These are phyloP conservation scores for Baronia brevicornis DNA, from an alignment of 2,888 invertebrate genomes.

Conservation along the genomic window DNA sequence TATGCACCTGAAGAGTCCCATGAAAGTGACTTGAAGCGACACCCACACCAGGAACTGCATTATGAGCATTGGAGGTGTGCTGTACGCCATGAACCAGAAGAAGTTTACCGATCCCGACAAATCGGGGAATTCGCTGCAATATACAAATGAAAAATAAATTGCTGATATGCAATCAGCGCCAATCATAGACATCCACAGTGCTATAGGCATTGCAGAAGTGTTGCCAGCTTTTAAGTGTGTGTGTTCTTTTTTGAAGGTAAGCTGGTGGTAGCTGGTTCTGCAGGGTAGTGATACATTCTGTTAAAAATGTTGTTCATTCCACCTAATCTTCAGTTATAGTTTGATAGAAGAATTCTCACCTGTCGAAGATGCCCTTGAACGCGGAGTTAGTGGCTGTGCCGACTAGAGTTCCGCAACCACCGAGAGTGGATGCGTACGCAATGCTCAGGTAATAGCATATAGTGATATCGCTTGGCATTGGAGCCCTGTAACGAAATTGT, in stretches of 20 bases:
- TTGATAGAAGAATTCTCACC: conserved; percentile 62
- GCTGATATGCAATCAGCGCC: not conserved
- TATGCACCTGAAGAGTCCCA: conserved; percentile 82
- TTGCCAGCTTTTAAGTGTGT: no score
- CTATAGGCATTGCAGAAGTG: no score
- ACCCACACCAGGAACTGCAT: conserved; percentile 86
- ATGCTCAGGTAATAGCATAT: conserved; percentile 87
- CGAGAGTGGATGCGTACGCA: conserved; percentile 87
- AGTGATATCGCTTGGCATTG: conserved; percentile 82
- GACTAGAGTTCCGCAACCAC: conserved; percentile 86
- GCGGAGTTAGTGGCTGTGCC: conserved; percentile 90
- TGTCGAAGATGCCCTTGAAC: conserved; percentile 85
- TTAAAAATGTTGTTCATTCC: no score
- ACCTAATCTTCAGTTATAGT: no score
- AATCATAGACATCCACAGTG: no score
- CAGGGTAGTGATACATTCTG: no score
- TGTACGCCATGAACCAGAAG: conserved; percentile 90
- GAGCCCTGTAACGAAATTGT: conserved; percentile 49
- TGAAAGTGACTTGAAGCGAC: conserved; percentile 86
- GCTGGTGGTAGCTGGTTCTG: no score
- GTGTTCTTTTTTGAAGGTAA: no score
- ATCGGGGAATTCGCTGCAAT: conserved; percentile 65
- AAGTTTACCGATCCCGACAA: conserved; percentile 79
- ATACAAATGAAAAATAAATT: conserved; percentile 3
- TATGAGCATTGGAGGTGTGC: conserved; percentile 87